These are phyloP conservation scores for Poecile atricapillus DNA, from an alignment of 2,113 vertebrate species.

Conservation along the genomic window DNA sequence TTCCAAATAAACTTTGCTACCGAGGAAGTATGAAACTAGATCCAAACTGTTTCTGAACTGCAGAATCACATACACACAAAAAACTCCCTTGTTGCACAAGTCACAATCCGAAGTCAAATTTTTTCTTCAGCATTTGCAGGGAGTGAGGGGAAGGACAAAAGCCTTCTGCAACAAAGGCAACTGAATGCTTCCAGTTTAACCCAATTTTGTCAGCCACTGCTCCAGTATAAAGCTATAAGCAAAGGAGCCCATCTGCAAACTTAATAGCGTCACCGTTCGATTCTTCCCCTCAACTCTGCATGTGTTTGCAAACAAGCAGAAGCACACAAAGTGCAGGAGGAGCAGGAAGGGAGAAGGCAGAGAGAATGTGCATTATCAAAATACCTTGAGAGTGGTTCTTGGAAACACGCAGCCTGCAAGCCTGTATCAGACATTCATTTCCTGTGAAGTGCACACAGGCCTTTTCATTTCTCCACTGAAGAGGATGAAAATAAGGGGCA, in stretches of 20 bases:
- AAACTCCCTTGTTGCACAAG: not conserved
- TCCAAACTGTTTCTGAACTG: not conserved
- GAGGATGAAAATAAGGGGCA: slow-evolving; percentile 28
- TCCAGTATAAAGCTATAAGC: not conserved
- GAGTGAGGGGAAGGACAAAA: not conserved
- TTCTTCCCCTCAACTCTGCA: not conserved
- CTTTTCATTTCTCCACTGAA: slow-evolving; percentile 49
- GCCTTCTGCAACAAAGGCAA: not conserved
- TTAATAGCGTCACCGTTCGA: fast-evolving
- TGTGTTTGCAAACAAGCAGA: not conserved
- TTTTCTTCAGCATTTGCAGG: not conserved
- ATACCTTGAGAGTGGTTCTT: slow-evolving; percentile 69
- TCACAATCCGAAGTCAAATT: not conserved
- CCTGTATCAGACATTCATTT: slow-evolving; percentile 64
- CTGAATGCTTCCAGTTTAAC: not conserved
- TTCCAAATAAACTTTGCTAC: slow-evolving; percentile 2
- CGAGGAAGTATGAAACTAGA: not conserved
- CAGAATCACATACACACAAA: not conserved
- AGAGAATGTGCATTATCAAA: slow-evolving; percentile 65
- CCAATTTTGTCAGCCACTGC: not conserved
- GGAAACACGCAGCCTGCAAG: slow-evolving; percentile 63
- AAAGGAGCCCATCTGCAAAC: not conserved
- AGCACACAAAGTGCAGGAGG: not conserved
- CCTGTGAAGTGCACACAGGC: slow-evolving; percentile 54
- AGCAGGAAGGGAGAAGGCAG: slow-evolving; percentile 57